phyloP scores from a whole-genome alignment of 2,113 vertebrate genomes.

The Ctenomys sociabilis region DNA sequence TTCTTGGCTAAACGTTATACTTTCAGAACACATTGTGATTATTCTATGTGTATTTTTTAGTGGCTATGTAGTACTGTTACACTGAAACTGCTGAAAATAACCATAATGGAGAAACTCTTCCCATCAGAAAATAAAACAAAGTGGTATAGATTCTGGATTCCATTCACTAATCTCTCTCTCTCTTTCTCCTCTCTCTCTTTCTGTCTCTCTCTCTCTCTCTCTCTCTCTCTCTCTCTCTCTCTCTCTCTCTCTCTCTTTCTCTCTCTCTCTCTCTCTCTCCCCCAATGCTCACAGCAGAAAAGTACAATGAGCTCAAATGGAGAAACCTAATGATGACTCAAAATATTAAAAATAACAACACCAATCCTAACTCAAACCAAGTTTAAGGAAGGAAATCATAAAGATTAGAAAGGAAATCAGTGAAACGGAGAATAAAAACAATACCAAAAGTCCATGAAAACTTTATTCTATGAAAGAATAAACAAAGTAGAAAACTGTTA shows the following conservation, averaged over 20 bases:
- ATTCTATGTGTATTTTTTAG: neutral
- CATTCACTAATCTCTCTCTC: neutral
- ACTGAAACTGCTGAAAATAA: slow-evolving; percentile 41
- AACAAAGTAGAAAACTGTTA: neutral
- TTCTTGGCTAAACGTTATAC: neutral
- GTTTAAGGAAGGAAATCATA: neutral
- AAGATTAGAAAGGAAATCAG: neutral
- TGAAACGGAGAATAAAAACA: neutral
- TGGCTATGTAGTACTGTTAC: neutral
- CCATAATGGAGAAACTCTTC: neutral
- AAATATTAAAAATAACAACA: neutral
- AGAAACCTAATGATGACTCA: neutral
- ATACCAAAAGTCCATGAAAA: neutral
- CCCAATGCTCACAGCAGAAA: neutral
- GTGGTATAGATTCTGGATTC: neutral
- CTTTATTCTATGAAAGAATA: neutral
- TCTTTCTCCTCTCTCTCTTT: neutral
- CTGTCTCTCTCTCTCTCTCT: no score
- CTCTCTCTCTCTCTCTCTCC: neutral
- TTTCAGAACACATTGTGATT: slow-evolving; percentile 20
- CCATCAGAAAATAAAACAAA: slow-evolving; percentile 27
- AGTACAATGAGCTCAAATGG: neutral
- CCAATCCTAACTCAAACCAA: neutral
- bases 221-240: neutral
- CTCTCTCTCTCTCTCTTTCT: no score